phyloP scores from a whole-genome alignment of 2,888 invertebrate genomes.

The Drosophila gaucha region DNA sequence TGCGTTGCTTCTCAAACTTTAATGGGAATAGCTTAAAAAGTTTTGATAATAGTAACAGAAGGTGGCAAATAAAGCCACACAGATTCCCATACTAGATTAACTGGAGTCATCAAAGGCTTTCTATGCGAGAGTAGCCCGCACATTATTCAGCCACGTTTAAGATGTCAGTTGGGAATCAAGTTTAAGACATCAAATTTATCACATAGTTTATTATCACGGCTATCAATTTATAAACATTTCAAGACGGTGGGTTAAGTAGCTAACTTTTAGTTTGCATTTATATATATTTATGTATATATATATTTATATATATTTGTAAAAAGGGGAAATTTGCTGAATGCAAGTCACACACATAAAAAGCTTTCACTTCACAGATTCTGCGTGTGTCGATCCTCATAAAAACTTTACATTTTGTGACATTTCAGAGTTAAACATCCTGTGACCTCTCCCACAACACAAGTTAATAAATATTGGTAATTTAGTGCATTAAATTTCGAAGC shows the following conservation, averaged over 20 bases:
- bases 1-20: conserved; percentile 55
- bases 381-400: too few species aligned
- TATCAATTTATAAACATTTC: conserved; percentile 4
- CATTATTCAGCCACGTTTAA: conserved; percentile 18
- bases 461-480: too few species aligned
- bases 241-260: neutral
- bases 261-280: neutral
- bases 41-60: conserved; percentile 36
- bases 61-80: conserved; percentile 25
- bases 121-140: neutral
- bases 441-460: too few species aligned
- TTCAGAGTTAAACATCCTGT: too few species aligned
- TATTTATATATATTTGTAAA: too few species aligned
- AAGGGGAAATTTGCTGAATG: too few species aligned
- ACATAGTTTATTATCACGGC: conserved; percentile 7
- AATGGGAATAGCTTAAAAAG: conserved; percentile 64
- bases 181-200: conserved; percentile 12
- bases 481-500: too few species aligned
- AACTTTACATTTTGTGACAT: too few species aligned
- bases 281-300: too few species aligned
- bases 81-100: conserved; percentile 26
- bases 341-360: too few species aligned
- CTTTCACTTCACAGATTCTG: too few species aligned
- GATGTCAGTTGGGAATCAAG: conserved; percentile 29
- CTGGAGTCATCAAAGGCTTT: conserved; percentile 19